Base-by-base conservation (phyloP, 1,140 invertebrate genomes). In the Macrobrachium rosenbergii region DNA sequence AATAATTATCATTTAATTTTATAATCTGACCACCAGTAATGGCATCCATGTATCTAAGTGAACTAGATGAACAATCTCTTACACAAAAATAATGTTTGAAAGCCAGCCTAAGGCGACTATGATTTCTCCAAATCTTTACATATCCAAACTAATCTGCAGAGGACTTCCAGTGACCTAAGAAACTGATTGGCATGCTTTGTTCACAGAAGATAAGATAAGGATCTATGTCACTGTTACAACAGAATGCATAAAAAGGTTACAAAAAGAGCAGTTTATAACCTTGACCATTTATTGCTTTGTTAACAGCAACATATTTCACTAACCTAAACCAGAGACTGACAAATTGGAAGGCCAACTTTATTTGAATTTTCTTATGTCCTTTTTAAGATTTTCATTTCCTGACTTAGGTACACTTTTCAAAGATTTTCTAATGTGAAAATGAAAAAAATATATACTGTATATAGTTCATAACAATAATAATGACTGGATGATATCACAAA, bases 271-370 rank as follows among this genome's bases (percentile, higher is more conserved):
- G 12, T 45, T 8, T 75, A 63, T 87, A 81, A 87, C 85, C 85
- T 87, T 81, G 85, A 87, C 85, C 85, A 87, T 87, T 87, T 87
- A 87, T 87, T 87, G 85, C 85, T 87, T 80, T 80, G 85, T 87
- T 87, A 82, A 87, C 78, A 87, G 85, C 85, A 87, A 87, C 85
- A 73, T 52, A 52, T 81, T 87, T 80, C 85, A 87, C 85, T 87
- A 87, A 87, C 85, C 85, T 87, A 87, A 77, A 81, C 85, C 85
- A 87, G 85, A 87, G 85, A 87, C 85, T 87, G 85, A 87, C 85
- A 87, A 87, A 78, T 81, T 81, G 79, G 85, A 87, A 87, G 85
- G 78, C 85, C 69, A 87, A 82, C 85, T 82, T 87, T 81, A 81
- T 78, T 78, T 58, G 69, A 21, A 63, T 52, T 52, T 10, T 52